phyloP scores from a whole-genome alignment of 35 echinoderm and acorn worm genomes.

The Lytechinus variegatus region DNA sequence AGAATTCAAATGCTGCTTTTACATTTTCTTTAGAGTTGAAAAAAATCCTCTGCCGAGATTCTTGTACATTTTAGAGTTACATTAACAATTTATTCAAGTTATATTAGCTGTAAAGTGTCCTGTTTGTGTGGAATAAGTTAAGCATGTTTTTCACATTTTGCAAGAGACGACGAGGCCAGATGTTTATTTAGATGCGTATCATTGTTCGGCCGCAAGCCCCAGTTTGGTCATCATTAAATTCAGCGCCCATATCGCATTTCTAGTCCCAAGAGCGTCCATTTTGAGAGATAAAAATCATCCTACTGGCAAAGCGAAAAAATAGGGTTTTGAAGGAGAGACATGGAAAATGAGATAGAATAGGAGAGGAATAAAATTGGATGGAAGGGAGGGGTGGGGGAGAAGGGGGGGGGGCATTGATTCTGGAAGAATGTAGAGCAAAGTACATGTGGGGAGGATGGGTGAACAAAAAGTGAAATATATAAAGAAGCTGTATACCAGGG shows the following conservation, averaged over 20 bases:
- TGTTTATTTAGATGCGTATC: slow-evolving; percentile 1
- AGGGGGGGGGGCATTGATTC: no score
- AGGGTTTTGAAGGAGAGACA: background rate
- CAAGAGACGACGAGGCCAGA: background rate
- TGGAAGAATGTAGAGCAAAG: no score
- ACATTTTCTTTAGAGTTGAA: background rate
- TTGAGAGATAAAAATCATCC: background rate
- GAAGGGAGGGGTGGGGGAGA: no score
- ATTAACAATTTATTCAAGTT: background rate
- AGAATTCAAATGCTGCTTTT: background rate
- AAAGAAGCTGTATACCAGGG: no score
- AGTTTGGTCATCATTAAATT: slow-evolving; percentile 1
- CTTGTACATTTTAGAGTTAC: no score
- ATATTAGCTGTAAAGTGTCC: background rate
- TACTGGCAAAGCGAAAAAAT: background rate
- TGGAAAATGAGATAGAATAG: background rate
- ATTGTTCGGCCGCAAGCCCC: background rate
- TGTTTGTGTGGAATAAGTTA: background rate
- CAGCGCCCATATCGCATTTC: background rate
- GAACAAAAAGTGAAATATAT: no score
- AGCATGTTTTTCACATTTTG: background rate
- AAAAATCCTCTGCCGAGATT: background rate
- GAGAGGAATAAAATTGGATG: background rate
- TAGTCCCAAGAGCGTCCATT: background rate
- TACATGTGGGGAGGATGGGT: no score